Evolutionary conservation across 2,888 invertebrate genomes (phyloP).

Genomic region (Sinotaia quadrata): DNA sequence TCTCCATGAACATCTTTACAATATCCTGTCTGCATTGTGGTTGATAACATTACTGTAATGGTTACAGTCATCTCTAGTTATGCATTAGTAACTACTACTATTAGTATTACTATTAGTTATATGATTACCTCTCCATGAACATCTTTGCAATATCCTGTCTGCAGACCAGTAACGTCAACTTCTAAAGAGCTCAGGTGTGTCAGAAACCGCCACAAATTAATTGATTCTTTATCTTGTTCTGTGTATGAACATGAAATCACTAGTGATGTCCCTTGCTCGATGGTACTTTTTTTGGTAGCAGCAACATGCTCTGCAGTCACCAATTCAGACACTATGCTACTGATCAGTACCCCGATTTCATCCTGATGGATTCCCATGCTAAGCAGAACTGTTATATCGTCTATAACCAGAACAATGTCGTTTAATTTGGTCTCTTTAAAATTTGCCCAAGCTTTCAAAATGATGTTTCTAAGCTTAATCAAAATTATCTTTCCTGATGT

Average conservation of each 20-base stretch:
- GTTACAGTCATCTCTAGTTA: no score
- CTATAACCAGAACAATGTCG: conserved; percentile 34
- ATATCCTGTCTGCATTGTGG: conserved; percentile 65
- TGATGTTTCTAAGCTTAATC: not conserved
- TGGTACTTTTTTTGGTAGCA: not conserved
- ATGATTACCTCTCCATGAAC: conserved; percentile 65
- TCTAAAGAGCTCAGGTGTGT: conserved; percentile 50
- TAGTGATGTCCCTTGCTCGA: conserved; percentile 25
- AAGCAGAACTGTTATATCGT: conserved; percentile 31
- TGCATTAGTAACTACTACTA: not conserved
- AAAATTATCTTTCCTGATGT: not conserved
- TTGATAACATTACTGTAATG: no score
- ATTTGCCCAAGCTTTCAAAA: not conserved
- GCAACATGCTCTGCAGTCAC: not conserved
- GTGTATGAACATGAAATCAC: conserved; percentile 42
- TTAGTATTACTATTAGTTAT: not conserved
- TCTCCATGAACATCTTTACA: conserved; percentile 69
- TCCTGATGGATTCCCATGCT: conserved; percentile 21
- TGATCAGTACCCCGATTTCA: conserved; percentile 21
- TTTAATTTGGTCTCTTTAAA: not conserved
- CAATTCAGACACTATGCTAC: not conserved
- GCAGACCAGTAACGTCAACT: conserved; percentile 53
- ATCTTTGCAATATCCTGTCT: conserved; percentile 67
- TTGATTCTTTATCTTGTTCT: conserved; percentile 53
- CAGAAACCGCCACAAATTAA: conserved; percentile 46